A percentile compares a stretch with the other conserved stretches of the same genome.
These are phyloP conservation scores for Marmota monax DNA, from an alignment of 2,113 vertebrate species.

Conservation along the genomic window DNA sequence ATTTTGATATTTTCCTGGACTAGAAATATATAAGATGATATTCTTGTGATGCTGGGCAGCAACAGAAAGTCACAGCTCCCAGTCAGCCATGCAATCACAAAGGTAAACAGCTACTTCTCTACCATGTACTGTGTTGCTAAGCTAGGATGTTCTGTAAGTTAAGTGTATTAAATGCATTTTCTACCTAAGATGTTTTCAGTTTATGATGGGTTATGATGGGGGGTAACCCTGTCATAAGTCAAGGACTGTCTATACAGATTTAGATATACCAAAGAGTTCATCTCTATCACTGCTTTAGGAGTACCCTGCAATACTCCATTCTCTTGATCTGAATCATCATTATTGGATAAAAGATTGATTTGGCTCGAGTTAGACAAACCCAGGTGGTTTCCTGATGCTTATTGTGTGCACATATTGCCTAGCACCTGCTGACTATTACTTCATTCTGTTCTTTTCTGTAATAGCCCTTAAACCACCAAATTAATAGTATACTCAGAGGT, in stretches of 20 bases:
- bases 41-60: background rate
- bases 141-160: background rate
- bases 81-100: background rate
- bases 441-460: conserved; percentile 30
- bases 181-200: background rate
- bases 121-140: no score
- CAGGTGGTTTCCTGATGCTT: conserved; percentile 43
- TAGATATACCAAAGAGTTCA: background rate
- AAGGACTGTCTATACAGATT: background rate
- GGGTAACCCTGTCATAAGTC: no score
- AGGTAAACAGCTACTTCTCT: background rate
- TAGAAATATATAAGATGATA: no score
- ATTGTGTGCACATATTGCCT: background rate
- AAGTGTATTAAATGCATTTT: background rate
- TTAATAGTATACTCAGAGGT: conserved; percentile 42
- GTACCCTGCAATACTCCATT: background rate
- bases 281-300: background rate
- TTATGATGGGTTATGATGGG: background rate
- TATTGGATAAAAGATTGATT: conserved; percentile 23
- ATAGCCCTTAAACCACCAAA: conserved; percentile 37
- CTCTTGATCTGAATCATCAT: background rate
- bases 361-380: conserved; percentile 38
- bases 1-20: background rate
- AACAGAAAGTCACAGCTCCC: background rate
- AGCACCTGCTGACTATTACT: conserved; percentile 38